Evolutionary conservation across 1,140 invertebrate species (phyloP).

Genomic region (Theocolax elegans): DNA sequence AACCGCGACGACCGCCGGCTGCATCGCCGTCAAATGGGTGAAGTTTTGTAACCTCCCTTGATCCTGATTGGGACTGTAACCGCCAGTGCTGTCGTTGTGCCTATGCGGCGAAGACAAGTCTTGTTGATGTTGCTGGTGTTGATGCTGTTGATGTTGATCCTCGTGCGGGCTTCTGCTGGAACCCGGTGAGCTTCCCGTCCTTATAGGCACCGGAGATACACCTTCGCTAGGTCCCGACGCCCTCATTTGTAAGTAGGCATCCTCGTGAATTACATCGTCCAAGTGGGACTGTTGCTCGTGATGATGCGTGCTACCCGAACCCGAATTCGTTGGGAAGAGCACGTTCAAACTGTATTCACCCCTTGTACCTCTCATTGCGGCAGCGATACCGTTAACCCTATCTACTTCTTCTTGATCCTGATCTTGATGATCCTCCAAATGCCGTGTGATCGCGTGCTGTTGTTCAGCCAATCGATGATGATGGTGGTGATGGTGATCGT

Average conservation of each 20-base stretch:
- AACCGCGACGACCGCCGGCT: slow-evolving; percentile 53
- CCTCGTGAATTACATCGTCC: slow-evolving; percentile 55
- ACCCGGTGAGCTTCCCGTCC: slow-evolving; percentile 59
- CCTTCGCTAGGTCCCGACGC: neutral
- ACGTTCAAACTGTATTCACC: slow-evolving; percentile 50
- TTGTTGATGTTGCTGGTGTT: slow-evolving; percentile 49
- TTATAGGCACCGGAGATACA: slow-evolving; percentile 52
- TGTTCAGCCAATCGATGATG: slow-evolving; percentile 5
- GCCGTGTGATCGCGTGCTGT: neutral
- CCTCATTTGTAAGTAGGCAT: slow-evolving; percentile 56
- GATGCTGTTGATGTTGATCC: slow-evolving; percentile 51
- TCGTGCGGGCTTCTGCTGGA: slow-evolving; percentile 62
- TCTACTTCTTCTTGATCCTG: slow-evolving; percentile 41
- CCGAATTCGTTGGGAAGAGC: slow-evolving; percentile 45
- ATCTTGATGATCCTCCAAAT: slow-evolving; percentile 27
- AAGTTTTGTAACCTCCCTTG: slow-evolving; percentile 57
- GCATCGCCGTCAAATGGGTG: slow-evolving; percentile 62
- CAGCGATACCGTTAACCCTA: slow-evolving; percentile 50
- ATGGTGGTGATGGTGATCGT: slow-evolving; percentile 53
- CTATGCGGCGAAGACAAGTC: slow-evolving; percentile 13
- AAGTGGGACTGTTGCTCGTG: slow-evolving; percentile 56
- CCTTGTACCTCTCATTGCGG: slow-evolving; percentile 53
- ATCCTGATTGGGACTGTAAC: slow-evolving; percentile 55
- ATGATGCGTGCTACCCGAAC: slow-evolving; percentile 35
- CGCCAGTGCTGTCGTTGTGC: slow-evolving; percentile 31